Percentiles rank a stretch among this genome's conserved stretches.
Conservation (phyloP, 2,888 invertebrate genomes). For the Mycalesis mineus region DNA sequence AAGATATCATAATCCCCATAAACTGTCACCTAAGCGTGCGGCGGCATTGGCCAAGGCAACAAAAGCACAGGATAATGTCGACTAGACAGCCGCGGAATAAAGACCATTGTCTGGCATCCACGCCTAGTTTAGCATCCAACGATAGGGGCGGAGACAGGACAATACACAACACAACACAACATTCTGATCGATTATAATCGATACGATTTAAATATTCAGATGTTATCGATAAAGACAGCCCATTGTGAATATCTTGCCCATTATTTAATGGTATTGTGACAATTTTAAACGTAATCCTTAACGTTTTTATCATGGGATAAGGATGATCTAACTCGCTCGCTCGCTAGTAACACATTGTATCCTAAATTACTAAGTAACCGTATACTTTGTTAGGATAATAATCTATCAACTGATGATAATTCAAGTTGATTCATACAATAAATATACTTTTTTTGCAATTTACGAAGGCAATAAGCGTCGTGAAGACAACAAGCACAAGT, state of each 20-base stretch:
- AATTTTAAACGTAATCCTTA: conserved; percentile 26
- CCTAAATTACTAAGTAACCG: too few species aligned
- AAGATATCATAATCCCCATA: background rate
- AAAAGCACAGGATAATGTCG: conserved; percentile 43
- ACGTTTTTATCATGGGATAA: too few species aligned
- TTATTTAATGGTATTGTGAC: conserved; percentile 39
- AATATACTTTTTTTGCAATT: too few species aligned
- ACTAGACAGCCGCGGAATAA: conserved; percentile 50
- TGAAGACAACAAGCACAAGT: too few species aligned
- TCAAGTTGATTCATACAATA: too few species aligned
- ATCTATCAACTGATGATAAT: too few species aligned
- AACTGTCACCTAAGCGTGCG: conserved; percentile 5
- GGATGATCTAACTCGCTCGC: too few species aligned
- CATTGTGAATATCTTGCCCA: conserved; percentile 50
- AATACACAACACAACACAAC: conserved; percentile 66
- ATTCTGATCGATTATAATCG: conserved; percentile 51
- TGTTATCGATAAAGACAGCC: conserved; percentile 57
- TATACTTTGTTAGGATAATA: too few species aligned
- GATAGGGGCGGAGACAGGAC: conserved; percentile 68
- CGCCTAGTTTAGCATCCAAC: conserved; percentile 54
- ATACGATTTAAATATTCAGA: conserved; percentile 62
- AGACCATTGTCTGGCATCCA: conserved; percentile 57
- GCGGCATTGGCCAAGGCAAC: conserved; percentile 31
- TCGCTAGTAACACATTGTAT: too few species aligned
- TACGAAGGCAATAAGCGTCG: too few species aligned